Base-by-base conservation (phyloP, 2,113 vertebrate genomes). In the Leptobrachium leishanense region DNA sequence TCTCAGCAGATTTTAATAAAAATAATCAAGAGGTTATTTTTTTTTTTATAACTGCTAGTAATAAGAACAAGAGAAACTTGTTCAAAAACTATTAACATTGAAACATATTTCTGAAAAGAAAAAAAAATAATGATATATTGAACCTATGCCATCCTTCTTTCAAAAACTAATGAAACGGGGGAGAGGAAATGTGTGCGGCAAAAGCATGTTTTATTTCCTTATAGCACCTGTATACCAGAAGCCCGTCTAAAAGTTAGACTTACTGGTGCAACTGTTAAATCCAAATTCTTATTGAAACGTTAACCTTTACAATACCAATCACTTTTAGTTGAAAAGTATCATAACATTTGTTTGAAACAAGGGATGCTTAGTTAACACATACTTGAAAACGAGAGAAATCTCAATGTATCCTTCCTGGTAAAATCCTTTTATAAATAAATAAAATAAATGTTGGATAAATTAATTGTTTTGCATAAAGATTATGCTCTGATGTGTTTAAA, bases 151-250 rank as follows among this genome's bases (percentile, higher is more conserved):
- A 76, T 76, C 46, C 68, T 50, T 76, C 44, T 54, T 68, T 68
- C 40, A 67, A 46, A 3, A 54, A 68, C 74, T 76, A 68, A 76
- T 76, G 74, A 76, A 76, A 76, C 12, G 53, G 40, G 44, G 7
- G 65, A 68, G 46, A 68, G 46, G 74, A 76, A 76, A 76, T 67
- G 64, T 67, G 66, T 68, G 74, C 64, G 67, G 64, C 55, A 55
- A 76, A 55, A 68, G 57, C 64, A 55, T 68, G 46, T 55, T 42
- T 68, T 75, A 8, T 68, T 68, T 55, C 67, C 74, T 57, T 76
- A 76, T 13, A 76, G 64, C 74, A 76, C 74, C 74, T 76, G 74
- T 64, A 76, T 76, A 76, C 64, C 74, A 76, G 40, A 68, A 76
- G 63, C 74, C 74, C 68, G 74, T 76, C 67, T 68, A 76, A 76